Evolutionary conservation across 2,888 invertebrate species (phyloP), one percentile per base, ranked within the genome.

Genomic region (Athripsodes cinereus): DNA sequence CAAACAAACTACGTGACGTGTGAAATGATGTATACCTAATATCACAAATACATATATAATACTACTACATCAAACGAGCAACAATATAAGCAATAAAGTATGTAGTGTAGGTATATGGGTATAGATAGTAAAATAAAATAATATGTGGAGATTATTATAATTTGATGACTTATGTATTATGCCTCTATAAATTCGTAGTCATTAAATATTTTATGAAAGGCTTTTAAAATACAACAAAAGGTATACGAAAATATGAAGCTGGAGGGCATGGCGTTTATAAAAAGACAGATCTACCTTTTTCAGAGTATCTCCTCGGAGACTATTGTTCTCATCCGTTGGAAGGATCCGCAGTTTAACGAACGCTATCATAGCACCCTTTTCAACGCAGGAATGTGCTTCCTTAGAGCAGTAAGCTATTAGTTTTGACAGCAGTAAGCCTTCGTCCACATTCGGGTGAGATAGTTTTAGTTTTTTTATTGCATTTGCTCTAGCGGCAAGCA

Each of bases 301-400:
- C 55, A 95, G 73, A 8, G 89, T 91, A 61, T 86, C 82, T 1
- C 94, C 94, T 59, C 92, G 81, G 54, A 95, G 79, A 26, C 87
- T 85, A 58, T 89, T 90, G 63, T 88, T 84, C 61, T 88, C 88
- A 69, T 95, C 95, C 0, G 94, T 90, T 69, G 93, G 93, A 62
- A 95, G 76, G 70, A 94, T 94, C 53, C 94, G 80, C 58, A 95
- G 73, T 71, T 93, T 95, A 10, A 94, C 93, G 69, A 95, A 94
- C 68, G 88, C 87, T 66, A 95, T 94, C 93, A 95, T 94, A 2
- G 93, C 94, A 2, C 92, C 91, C 71, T 95, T 95, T 72, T 95
- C 94, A 2, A 93, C 93, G 69, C 92, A 92, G 31, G 93, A 93
- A 72, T 95, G 95, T 22, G 94, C 88, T 72, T 94, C 92, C 68